A percentile compares a stretch with the other conserved stretches of the same genome.
phyloP scores from a whole-genome alignment of 2,888 invertebrate species.

The Sisyra nigra region DNA sequence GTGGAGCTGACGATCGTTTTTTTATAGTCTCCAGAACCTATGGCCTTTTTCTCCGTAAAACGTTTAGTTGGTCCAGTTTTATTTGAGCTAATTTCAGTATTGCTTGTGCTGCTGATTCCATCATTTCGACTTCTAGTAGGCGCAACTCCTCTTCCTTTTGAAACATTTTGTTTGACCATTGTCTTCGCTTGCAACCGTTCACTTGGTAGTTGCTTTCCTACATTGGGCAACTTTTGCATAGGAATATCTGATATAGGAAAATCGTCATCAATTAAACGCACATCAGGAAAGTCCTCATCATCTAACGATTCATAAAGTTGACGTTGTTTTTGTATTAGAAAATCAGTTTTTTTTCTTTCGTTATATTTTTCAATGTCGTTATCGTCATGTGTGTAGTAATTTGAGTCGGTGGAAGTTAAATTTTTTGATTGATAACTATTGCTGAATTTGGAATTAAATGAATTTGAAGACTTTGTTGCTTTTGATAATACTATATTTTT shows the following conservation, averaged over 20 bases:
- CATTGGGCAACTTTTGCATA: slow-evolving; percentile 24
- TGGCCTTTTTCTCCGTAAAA: neutral
- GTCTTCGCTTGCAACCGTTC: slow-evolving; percentile 14
- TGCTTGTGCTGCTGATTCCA: slow-evolving; percentile 20
- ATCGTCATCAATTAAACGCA: slow-evolving; percentile 20
- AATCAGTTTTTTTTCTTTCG: neutral
- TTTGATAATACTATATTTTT: no score
- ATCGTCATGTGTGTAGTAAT: neutral
- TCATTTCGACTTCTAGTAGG: slow-evolving; percentile 7
- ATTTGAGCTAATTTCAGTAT: slow-evolving; percentile 21
- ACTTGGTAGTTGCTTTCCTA: slow-evolving; percentile 26
- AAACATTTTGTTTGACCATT: neutral
- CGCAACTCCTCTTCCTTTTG: neutral
- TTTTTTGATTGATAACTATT: no score
- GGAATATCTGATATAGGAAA: slow-evolving; percentile 19
- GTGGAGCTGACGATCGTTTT: neutral
- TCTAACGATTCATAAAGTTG: slow-evolving; percentile 26
- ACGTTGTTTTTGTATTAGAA: slow-evolving; percentile 21
- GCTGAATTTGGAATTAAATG: no score
- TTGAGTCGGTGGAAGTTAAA: no score
- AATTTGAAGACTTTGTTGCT: no score
- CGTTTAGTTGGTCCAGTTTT: slow-evolving; percentile 14
- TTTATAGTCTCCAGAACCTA: neutral
- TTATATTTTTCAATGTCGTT: slow-evolving; percentile 1
- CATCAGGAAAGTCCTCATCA: slow-evolving; percentile 28